These are phyloP conservation scores for Conomelus anceps DNA, from an alignment of 2,888 invertebrate genomes.

Conservation along the genomic window DNA sequence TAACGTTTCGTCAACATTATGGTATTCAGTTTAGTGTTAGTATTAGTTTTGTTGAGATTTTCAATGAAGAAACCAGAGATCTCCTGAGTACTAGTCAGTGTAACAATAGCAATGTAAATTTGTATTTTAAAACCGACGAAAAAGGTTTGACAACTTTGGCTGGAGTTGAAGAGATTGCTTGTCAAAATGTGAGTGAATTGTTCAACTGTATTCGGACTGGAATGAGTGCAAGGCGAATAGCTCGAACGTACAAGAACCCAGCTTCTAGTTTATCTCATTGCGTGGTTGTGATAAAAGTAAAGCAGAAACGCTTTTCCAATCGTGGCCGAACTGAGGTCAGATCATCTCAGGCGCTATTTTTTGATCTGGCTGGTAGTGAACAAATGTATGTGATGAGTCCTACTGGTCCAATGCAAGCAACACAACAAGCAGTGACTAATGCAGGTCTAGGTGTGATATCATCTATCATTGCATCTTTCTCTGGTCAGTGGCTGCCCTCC, in stretches of 20 bases:
- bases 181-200: constrained; percentile 54
- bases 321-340: constrained; percentile 60
- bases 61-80: constrained; percentile 55
- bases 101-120: neutral
- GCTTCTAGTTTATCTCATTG: constrained; percentile 55
- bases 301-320: constrained; percentile 61
- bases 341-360: constrained; percentile 66
- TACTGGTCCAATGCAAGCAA: neutral
- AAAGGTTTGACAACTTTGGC: constrained; percentile 1
- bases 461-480: constrained; percentile 3
- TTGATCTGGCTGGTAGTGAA: constrained; percentile 57
- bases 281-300: constrained; percentile 64
- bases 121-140: constrained; percentile 2
- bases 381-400: constrained; percentile 40
- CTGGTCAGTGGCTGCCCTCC: neutral
- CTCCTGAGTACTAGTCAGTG: constrained; percentile 43
- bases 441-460: constrained; percentile 20
- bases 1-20: constrained; percentile 47
- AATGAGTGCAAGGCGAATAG: constrained; percentile 47
- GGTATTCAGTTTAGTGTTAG: constrained; percentile 60
- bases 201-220: constrained; percentile 64
- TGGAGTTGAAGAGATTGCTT: constrained; percentile 30
- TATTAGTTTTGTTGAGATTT: constrained; percentile 67
- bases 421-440: neutral
- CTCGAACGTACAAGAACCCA: constrained; percentile 17